Conservation (phyloP, 2,888 invertebrate genomes). For the Hyposoter didymator region DNA sequence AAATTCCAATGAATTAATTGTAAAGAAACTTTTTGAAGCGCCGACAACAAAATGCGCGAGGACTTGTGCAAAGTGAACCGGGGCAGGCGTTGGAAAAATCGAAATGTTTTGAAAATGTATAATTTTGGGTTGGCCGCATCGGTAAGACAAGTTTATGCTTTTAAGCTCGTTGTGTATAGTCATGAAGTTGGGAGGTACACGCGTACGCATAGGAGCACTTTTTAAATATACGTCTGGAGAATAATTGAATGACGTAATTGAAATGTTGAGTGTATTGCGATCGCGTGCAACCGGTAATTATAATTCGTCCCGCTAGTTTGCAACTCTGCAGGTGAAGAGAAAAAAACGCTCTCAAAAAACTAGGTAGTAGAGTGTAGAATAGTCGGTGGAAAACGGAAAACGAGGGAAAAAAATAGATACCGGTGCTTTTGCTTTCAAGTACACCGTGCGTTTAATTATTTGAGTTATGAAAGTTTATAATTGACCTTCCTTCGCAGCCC, state of each 20-base stretch:
- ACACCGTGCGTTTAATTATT: constrained; percentile 58
- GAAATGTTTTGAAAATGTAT: neutral
- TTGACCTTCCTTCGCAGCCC: constrained; percentile 43
- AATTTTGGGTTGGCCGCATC: neutral
- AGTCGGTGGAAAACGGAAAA: constrained; percentile 32
- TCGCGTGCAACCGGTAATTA: constrained; percentile 51
- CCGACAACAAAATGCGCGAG: neutral
- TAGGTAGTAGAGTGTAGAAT: constrained; percentile 29
- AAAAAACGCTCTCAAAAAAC: constrained; percentile 32
- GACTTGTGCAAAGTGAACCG: neutral
- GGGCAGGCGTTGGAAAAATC: neutral
- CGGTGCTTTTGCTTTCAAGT: constrained; percentile 30
- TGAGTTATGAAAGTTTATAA: constrained; percentile 63
- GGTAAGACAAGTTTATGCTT: neutral
- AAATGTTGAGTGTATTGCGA: constrained; percentile 32
- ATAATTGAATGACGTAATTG: constrained; percentile 11
- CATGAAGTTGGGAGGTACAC: neutral
- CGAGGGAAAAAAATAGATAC: constrained; percentile 24
- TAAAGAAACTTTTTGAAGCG: neutral
- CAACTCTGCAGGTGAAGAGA: constrained; percentile 32
- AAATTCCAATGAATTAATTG: too few species aligned
- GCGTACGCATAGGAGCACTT: neutral
- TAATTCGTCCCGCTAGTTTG: constrained; percentile 45
- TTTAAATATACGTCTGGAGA: neutral
- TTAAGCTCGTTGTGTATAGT: neutral